A percentile compares a stretch with the other conserved stretches of the same genome.
phyloP scores from a whole-genome alignment of 2,888 invertebrate genomes.

The Agrochola macilenta region DNA sequence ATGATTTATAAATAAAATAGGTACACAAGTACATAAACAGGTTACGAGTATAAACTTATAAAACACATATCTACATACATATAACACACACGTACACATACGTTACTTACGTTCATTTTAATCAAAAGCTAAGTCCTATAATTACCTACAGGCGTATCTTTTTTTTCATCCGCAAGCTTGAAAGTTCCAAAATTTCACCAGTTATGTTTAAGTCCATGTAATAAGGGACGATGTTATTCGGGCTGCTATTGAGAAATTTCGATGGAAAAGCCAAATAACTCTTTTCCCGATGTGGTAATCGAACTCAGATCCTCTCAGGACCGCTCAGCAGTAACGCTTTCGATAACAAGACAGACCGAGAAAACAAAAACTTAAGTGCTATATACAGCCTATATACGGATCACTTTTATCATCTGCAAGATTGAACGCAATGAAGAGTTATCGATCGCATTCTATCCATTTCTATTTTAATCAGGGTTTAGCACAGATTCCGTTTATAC shows the following conservation, averaged over 20 bases:
- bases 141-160: too few species aligned
- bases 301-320: not conserved
- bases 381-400: not conserved
- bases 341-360: not conserved
- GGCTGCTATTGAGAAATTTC: too few species aligned
- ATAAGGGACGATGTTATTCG: too few species aligned
- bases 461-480: slow-evolving; percentile 31
- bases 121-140: too few species aligned
- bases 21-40: too few species aligned
- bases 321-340: not conserved
- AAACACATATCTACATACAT: too few species aligned
- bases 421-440: not conserved
- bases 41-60: too few species aligned
- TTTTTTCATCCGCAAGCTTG: too few species aligned
- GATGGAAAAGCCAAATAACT: not conserved
- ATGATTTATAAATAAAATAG: too few species aligned
- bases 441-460: slow-evolving; percentile 16
- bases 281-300: not conserved
- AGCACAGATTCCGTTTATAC: slow-evolving; percentile 20
- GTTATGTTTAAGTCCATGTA: too few species aligned
- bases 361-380: not conserved
- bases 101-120: not conserved
- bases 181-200: too few species aligned
- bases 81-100: too few species aligned
- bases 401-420: slow-evolving; percentile 5